Evolutionary conservation across 2,888 invertebrate species (phyloP).

Genomic region (Ditula angustiorana): DNA sequence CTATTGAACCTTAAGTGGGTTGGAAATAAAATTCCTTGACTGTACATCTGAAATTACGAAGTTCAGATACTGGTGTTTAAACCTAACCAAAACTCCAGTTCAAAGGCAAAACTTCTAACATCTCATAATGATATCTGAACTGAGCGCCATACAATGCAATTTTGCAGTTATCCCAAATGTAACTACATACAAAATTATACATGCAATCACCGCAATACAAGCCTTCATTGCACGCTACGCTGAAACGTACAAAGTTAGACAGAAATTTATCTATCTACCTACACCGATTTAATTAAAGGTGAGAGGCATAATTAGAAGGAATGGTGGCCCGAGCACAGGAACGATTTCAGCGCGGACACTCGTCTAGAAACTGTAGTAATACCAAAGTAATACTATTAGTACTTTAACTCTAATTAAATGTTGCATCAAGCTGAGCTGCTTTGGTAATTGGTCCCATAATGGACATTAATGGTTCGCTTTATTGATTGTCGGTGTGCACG

Average conservation of each 20-base stretch:
- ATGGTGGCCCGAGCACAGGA: slow-evolving; percentile 51
- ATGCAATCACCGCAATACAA: slow-evolving; percentile 23
- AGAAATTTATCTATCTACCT: slow-evolving; percentile 69
- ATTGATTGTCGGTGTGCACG: not conserved
- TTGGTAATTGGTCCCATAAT: slow-evolving; percentile 2
- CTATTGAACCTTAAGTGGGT: too few species aligned
- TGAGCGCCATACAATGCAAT: slow-evolving; percentile 7
- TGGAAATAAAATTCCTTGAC: too few species aligned
- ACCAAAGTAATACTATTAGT: not conserved
- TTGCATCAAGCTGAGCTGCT: not conserved
- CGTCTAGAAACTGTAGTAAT: not conserved
- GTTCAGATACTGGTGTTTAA: not conserved
- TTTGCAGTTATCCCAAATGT: slow-evolving; percentile 14
- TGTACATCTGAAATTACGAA: not conserved
- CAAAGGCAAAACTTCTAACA: not conserved
- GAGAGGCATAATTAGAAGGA: slow-evolving; percentile 57
- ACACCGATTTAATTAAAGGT: slow-evolving; percentile 73
- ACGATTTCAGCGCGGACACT: slow-evolving; percentile 44
- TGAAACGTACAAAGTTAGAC: slow-evolving; percentile 45
- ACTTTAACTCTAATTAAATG: not conserved
- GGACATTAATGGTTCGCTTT: not conserved
- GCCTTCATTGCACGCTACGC: slow-evolving; percentile 12
- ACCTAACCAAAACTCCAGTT: not conserved
- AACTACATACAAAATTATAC: slow-evolving; percentile 14
- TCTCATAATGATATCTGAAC: slow-evolving; percentile 1